A percentile compares a stretch with the other conserved stretches of the same genome.
phyloP scores from a whole-genome alignment of 2,113 vertebrate species.

The Anoplopoma fimbria region DNA sequence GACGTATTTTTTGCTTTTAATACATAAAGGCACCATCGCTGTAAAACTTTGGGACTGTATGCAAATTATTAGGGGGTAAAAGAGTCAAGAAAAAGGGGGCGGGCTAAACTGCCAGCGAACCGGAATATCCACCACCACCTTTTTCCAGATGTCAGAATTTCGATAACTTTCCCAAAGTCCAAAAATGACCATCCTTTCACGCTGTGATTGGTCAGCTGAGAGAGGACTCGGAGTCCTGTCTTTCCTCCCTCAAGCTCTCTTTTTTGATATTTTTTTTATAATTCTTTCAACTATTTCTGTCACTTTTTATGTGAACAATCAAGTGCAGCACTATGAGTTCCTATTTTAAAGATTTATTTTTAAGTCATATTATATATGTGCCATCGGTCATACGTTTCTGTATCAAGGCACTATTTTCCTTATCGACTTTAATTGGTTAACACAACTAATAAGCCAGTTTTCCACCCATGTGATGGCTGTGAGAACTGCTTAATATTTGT shows the following conservation, averaged over 20 bases:
- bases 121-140: too few relatives aligned
- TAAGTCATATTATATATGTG: not conserved
- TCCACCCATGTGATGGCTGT: not conserved
- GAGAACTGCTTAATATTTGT: not conserved
- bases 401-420: not conserved
- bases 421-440: not conserved
- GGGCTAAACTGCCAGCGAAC: too few relatives aligned
- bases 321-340: too few relatives aligned
- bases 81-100: not conserved
- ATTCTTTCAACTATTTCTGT: not conserved
- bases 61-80: not conserved
- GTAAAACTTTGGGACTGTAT: conserved; percentile 18
- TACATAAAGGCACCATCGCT: not conserved
- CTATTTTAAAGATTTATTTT: too few relatives aligned
- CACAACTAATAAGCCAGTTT: not conserved
- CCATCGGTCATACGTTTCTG: not conserved
- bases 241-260: not conserved
- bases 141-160: not conserved
- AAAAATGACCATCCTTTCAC: too few relatives aligned
- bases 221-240: not conserved
- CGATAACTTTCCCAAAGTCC: not conserved
- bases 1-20: conserved; percentile 1
- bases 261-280: too few relatives aligned
- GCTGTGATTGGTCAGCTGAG: not conserved
- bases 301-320: not conserved